A percentile compares a stretch with the other conserved stretches of the same genome.
phyloP scores from a whole-genome alignment of 64 coral and sea anemone species.

The Platygyra sinensis region DNA sequence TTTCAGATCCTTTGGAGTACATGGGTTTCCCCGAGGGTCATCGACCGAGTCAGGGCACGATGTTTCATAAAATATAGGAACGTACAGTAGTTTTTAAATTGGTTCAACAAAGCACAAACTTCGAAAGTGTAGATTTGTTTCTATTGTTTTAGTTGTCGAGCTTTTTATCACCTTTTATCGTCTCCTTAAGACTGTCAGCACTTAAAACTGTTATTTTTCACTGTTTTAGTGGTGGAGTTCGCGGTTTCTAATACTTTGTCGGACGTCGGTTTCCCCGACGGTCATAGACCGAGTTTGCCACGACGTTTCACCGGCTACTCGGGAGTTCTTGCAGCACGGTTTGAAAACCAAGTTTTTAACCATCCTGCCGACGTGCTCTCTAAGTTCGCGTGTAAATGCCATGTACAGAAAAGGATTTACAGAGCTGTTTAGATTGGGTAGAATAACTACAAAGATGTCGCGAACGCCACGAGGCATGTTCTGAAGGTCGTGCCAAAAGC shows the following conservation, averaged over 20 bases:
- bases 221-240: not conserved
- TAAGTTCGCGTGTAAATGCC: constrained; percentile 73
- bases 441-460: constrained; percentile 59
- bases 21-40: no score
- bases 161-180: no score
- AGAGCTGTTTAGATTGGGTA: constrained; percentile 79
- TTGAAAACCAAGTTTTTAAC: constrained; percentile 21
- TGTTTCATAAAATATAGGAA: no score
- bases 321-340: not conserved
- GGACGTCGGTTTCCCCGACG: not conserved
- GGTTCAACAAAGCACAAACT: no score
- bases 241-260: not conserved
- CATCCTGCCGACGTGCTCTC: constrained; percentile 29
- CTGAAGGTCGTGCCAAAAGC: constrained; percentile 46
- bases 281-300: not conserved
- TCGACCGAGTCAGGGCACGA: no score
- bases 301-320: not conserved
- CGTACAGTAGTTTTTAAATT: no score
- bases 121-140: no score
- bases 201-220: not conserved
- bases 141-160: no score
- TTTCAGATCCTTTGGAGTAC: no score
- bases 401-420: constrained; percentile 84
- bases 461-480: constrained; percentile 12
- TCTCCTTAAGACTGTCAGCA: no score